A percentile compares a stretch with the other conserved stretches of the same genome.
These are phyloP conservation scores for Girardinichthys multiradiatus DNA, from an alignment of 2,113 vertebrate genomes.

Conservation along the genomic window DNA sequence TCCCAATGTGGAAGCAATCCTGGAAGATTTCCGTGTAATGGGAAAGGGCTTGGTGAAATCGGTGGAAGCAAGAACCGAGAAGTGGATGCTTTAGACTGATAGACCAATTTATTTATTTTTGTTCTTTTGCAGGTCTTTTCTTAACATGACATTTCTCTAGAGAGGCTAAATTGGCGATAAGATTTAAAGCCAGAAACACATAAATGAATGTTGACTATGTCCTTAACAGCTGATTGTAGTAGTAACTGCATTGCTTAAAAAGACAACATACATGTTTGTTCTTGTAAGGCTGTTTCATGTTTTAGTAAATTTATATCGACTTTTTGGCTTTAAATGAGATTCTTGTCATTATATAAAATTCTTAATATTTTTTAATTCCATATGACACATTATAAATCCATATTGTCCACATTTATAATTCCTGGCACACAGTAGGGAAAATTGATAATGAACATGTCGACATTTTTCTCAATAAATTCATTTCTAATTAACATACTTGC, in stretches of 20 bases:
- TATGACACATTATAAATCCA: too few relatives aligned
- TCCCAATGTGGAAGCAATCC: constrained; percentile 91
- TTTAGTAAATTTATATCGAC: constrained; percentile 47
- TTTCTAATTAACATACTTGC: too few relatives aligned
- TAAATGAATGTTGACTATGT: constrained; percentile 1
- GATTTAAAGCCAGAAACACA: background rate
- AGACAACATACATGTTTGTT: background rate
- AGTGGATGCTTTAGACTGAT: constrained; percentile 86
- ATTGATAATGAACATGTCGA: too few relatives aligned
- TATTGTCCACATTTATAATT: too few relatives aligned
- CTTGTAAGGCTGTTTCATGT: constrained; percentile 5
- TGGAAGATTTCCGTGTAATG: constrained; percentile 89
- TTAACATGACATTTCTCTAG: background rate
- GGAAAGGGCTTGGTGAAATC: constrained; percentile 89
- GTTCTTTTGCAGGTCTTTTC: background rate
- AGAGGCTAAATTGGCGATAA: background rate
- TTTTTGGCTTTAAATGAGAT: constrained; percentile 10
- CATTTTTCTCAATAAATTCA: too few relatives aligned
- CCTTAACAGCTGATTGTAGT: constrained; percentile 8
- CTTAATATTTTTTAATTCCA: background rate
- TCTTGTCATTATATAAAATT: background rate
- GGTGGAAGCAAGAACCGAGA: constrained; percentile 88
- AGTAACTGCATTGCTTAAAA: background rate
- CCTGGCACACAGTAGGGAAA: too few relatives aligned
- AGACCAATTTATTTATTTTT: background rate